Percentiles rank a stretch among this genome's conserved stretches.
phyloP scores from a whole-genome alignment of 2,888 invertebrate genomes.

The Leptopilina syphax region DNA sequence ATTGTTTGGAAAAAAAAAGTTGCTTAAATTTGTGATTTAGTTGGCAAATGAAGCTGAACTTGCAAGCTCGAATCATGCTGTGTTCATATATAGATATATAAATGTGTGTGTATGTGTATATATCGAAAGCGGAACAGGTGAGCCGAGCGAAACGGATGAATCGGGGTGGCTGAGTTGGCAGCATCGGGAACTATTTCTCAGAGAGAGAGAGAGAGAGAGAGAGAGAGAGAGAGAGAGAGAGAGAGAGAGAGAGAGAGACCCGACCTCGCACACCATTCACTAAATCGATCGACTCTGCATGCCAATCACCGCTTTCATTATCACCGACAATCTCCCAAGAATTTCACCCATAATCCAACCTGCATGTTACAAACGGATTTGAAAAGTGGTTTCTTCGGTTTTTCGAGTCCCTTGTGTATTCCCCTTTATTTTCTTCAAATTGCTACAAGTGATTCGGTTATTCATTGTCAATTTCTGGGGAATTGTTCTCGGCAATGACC shows the following conservation, averaged over 20 bases:
- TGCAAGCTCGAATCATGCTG: constrained; percentile 2
- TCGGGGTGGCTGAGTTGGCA: constrained; percentile 45
- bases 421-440: background rate
- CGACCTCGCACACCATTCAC: constrained; percentile 22
- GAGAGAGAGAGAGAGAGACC: background rate
- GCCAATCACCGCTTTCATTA: constrained; percentile 45
- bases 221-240: background rate
- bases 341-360: constrained; percentile 15
- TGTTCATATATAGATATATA: background rate
- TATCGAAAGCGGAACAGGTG: constrained; percentile 32
- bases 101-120: no score
- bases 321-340: constrained; percentile 31
- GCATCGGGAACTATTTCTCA: constrained; percentile 30
- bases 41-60: constrained; percentile 19
- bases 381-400: background rate
- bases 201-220: background rate
- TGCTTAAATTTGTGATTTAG: background rate
- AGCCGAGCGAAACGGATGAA: constrained; percentile 45
- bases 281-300: constrained; percentile 40
- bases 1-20: background rate
- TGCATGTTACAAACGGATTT: background rate
- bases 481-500: background rate
- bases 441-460: background rate
- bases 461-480: background rate
- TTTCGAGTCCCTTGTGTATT: background rate